phyloP scores from a whole-genome alignment of 2,113 vertebrate genomes.

The Poicephalus gulielmi region DNA sequence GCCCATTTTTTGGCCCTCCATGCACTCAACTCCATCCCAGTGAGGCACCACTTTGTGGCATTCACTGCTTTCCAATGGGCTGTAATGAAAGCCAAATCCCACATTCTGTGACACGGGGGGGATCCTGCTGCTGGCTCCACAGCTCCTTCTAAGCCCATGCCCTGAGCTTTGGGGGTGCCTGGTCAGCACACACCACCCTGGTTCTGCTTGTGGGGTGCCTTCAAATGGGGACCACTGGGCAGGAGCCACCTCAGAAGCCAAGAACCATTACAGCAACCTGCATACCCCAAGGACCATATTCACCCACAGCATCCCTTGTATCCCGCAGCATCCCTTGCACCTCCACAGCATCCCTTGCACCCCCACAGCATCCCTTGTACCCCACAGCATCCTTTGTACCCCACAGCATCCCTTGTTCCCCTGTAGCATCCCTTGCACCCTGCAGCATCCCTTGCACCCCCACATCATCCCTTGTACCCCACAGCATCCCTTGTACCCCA shows the following conservation, averaged over 20 bases:
- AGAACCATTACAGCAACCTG: neutral
- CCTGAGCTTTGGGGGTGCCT: neutral
- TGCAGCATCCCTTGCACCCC: neutral
- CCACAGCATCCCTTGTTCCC: accelerated
- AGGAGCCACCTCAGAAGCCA: accelerated
- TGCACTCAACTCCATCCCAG: accelerated
- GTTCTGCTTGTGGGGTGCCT: neutral
- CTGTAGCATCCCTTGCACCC: accelerated
- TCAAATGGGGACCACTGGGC: accelerated
- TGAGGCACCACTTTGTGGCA: accelerated
- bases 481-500: neutral
- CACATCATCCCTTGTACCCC: neutral
- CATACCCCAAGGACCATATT: neutral
- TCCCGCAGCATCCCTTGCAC: too few relatives aligned
- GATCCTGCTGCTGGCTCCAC: accelerated
- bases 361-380: neutral
- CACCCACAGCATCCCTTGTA: neutral
- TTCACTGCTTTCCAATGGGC: neutral
- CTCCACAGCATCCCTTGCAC: neutral
- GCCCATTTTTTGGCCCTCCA: accelerated
- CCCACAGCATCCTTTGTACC: neutral
- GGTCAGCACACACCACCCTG: accelerated
- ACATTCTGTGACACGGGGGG: accelerated
- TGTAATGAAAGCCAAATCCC: neutral
- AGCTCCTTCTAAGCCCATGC: accelerated